phyloP scores from a whole-genome alignment of 2,113 vertebrate species.

The Ptilonorhynchus violaceus region DNA sequence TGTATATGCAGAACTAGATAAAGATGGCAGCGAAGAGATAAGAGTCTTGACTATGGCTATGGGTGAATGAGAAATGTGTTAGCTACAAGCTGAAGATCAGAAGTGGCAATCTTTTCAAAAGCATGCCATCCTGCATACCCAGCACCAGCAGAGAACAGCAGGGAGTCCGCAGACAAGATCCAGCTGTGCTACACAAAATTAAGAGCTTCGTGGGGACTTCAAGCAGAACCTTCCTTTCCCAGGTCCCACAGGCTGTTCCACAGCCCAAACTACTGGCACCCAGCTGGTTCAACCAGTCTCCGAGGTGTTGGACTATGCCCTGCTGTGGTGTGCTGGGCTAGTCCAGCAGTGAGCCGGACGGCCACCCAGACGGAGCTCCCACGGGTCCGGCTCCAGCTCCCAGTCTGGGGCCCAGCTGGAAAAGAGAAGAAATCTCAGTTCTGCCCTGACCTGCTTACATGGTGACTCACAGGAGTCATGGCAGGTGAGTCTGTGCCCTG shows the following conservation, averaged over 20 bases:
- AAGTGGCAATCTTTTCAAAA: not conserved
- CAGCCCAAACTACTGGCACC: not conserved
- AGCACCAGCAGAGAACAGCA: not conserved
- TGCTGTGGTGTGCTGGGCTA: not conserved
- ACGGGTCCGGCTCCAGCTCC: not conserved
- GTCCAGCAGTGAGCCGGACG: accelerated
- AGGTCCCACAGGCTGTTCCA: not conserved
- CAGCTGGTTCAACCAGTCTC: not conserved
- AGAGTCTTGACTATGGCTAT: not conserved
- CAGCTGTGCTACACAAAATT: not conserved
- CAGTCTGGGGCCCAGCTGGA: not conserved
- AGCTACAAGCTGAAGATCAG: not conserved
- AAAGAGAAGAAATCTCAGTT: not conserved
- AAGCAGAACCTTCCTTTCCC: not conserved
- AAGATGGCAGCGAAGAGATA: not conserved
- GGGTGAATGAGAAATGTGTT: not conserved
- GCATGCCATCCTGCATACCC: accelerated
- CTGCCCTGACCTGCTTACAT: accelerated
- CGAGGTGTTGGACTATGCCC: not conserved
- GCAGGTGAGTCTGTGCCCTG: not conserved
- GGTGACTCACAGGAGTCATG: not conserved
- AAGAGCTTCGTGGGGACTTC: not conserved
- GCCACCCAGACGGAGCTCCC: not conserved
- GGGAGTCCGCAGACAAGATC: not conserved
- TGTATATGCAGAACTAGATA: not conserved